Base-by-base conservation (phyloP, 2,113 vertebrate species). In the Deroptyus accipitrinus region DNA sequence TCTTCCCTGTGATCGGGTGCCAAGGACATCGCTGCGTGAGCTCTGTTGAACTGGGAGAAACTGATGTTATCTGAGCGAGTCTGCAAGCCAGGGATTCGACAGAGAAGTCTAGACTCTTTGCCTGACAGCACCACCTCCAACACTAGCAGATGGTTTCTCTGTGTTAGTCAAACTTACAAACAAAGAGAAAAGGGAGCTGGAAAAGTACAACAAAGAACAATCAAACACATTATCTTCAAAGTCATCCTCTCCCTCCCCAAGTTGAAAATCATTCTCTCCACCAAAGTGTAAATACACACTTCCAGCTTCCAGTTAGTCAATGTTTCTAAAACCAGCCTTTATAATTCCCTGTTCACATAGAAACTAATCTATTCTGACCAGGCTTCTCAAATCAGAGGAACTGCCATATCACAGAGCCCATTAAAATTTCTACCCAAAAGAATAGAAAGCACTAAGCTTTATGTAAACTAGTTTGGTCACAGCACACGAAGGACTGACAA, bases 141-240 rank as follows among this genome's bases (percentile, higher is more conserved):
- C 78, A 84, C 51, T 48, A 95, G 82, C 96, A 97, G 96, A 97
- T 97, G 97, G 96, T 82, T 97, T 59, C 96, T 91, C 93, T 76
- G 92, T 69, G 69, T 92, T 92, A 93, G 86, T 90, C 93, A 93
- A 96, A 96, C 91, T 90, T 93, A 83, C 83, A 92, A 90, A 81
- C 86, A 83, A 79, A 91, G 59, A 75, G 42, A 54, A 92, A 82
- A 89, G 82, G 62, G 77, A 92, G 70, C 86, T 94, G 92, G 66
- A 85, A 94, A 94, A 96, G 91, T 95, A 94, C 94, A 95, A 86
- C 84, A 94, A 94, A 94, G 88, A 92, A 93, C 88, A 92, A 94
- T 78, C 95, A 94, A 81, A 92, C 61, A 5, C n/a, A 83, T 81
- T 88, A 42, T 90, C 94, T 94, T 84, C 88, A 92, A 96, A 94